phyloP scores from a whole-genome alignment of 2,888 invertebrate genomes.

The Hesperia comma region DNA sequence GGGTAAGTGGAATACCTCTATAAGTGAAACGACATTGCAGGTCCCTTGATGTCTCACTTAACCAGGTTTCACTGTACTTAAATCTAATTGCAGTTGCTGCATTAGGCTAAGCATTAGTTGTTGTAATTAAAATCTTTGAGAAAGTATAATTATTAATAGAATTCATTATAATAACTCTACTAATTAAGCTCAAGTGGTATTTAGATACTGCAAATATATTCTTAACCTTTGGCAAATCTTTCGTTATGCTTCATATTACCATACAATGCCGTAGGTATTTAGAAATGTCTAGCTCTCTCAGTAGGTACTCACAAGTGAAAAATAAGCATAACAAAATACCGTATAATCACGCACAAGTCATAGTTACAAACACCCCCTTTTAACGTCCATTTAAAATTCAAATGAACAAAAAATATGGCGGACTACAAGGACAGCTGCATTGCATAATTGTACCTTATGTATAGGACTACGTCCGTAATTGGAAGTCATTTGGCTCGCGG shows the following conservation, averaged over 20 bases:
- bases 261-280: conserved; percentile 14
- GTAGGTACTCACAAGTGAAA: not conserved
- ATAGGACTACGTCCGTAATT: conserved; percentile 35
- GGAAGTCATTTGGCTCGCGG: conserved; percentile 33
- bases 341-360: conserved; percentile 2
- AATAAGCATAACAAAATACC: conserved; percentile 26
- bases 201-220: too few relatives aligned
- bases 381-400: conserved; percentile 26
- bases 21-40: too few relatives aligned
- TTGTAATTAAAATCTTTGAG: too few relatives aligned
- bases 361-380: conserved; percentile 34
- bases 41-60: too few relatives aligned
- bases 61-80: too few relatives aligned
- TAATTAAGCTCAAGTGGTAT: too few relatives aligned
- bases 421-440: conserved; percentile 30
- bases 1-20: too few relatives aligned
- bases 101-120: too few relatives aligned
- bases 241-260: not conserved
- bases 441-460: conserved; percentile 34
- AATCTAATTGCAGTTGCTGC: too few relatives aligned
- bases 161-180: too few relatives aligned
- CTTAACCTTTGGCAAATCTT: too few relatives aligned
- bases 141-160: too few relatives aligned
- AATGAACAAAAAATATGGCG: conserved; percentile 30
- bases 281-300: conserved; percentile 5